Evolutionary conservation across 2,888 invertebrate genomes (phyloP), one percentile per base, ranked within the genome.

Genomic region (Taenaris catops): DNA sequence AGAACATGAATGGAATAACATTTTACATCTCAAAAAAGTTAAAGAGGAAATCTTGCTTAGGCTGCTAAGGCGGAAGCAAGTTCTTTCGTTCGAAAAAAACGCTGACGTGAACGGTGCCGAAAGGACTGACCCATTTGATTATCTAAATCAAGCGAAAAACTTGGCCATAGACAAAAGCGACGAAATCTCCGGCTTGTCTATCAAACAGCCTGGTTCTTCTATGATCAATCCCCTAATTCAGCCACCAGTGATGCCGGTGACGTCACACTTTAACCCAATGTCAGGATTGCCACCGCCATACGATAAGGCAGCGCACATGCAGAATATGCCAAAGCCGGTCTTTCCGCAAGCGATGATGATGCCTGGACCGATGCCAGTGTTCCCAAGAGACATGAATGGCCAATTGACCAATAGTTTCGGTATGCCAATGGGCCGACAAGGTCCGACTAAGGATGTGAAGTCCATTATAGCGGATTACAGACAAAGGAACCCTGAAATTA

Each of bases 1-100:
- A 65, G 96, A 96, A 75, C 89, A 91, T 52, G 96, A 96, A 68
- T 94, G 95, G 93, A 95, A 96, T 64, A 92, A 93, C 40, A 91
- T 96, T 33, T 68, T 96, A 6, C 92, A 94, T 56, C 79, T 95
- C 48, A 94, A 94, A 63, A 95, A 95, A 65, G 89, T 95, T 2
- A 96, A 96, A 75, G 94, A 96, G 59, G 95, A 96, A 60, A 90
- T 95, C 9, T 78, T 93, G 28, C 75, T 93, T 3, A 84, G 95
- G 47, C 73, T 96, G 17, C 86, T 93, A 38, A 88, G 95, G 40
- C 89, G 91, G 51, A 90, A 91, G 53, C 92, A 93, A 53, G 88
- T 93, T 1, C 55, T 92, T 5, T 73, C 83, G 0, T 86, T 76
- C 29, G 86, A 86, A 38, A 86, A 83, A 35, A 63, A 79, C 0